Evolutionary conservation across 1,140 invertebrate species (phyloP).

Genomic region (Hyles vespertilio): DNA sequence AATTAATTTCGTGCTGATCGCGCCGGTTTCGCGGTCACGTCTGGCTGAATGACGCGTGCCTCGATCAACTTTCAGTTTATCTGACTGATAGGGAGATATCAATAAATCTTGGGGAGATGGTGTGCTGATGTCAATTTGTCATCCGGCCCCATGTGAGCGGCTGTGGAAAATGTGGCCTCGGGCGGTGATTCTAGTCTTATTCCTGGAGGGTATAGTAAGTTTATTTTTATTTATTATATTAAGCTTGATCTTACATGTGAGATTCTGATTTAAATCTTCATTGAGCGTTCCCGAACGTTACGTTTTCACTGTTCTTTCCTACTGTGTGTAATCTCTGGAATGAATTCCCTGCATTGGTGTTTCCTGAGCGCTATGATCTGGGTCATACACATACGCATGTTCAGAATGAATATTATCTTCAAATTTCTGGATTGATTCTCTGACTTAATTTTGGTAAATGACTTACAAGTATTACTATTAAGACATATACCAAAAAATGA

Average conservation of each 20-base stretch:
- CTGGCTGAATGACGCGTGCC: slow-evolving; percentile 5
- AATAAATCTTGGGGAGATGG: slow-evolving; percentile 11
- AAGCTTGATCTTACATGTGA: background rate
- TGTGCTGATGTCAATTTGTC: slow-evolving; percentile 11
- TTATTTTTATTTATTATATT: slow-evolving; percentile 8
- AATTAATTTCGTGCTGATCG: slow-evolving; percentile 5
- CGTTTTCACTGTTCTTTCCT: too few relatives aligned
- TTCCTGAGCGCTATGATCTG: too few relatives aligned
- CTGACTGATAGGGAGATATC: slow-evolving; percentile 12
- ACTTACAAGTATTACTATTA: too few relatives aligned
- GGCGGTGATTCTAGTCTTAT: slow-evolving; percentile 21
- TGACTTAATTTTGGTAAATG: too few relatives aligned
- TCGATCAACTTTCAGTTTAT: slow-evolving; percentile 6
- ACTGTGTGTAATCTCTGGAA: too few relatives aligned
- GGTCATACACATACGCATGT: too few relatives aligned
- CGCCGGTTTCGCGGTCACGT: slow-evolving; percentile 17
- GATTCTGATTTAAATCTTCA: too few relatives aligned
- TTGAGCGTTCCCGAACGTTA: too few relatives aligned
- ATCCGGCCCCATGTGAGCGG: slow-evolving; percentile 21
- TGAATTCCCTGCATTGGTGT: too few relatives aligned
- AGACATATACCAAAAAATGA: too few relatives aligned
- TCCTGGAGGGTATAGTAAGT: slow-evolving; percentile 34
- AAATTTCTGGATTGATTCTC: too few relatives aligned
- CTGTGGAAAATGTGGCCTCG: slow-evolving; percentile 33
- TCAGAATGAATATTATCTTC: too few relatives aligned